Conservation (phyloP, 2,888 invertebrate species). For the Oligia strigilis region DNA sequence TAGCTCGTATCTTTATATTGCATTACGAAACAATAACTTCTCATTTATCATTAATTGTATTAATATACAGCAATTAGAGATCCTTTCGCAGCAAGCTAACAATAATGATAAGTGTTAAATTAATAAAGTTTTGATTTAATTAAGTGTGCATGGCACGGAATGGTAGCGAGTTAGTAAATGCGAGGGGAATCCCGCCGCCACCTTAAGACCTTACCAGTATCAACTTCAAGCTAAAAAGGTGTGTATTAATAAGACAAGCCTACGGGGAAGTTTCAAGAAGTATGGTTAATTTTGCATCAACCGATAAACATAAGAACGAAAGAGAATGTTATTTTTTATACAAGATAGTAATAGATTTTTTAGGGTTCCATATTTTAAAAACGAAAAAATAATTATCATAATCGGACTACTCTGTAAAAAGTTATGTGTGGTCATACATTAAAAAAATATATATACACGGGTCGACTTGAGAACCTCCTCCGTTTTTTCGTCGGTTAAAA, state of each 20-base stretch:
- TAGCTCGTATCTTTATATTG: neutral
- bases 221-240: constrained; percentile 29
- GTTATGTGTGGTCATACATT: too few relatives aligned
- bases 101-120: constrained; percentile 67
- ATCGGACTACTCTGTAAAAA: too few relatives aligned
- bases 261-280: neutral
- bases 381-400: too few relatives aligned
- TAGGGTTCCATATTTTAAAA: too few relatives aligned
- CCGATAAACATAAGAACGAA: neutral
- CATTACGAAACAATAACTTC: neutral
- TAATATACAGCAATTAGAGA: neutral
- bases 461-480: too few relatives aligned
- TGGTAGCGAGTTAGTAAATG: constrained; percentile 68
- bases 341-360: neutral
- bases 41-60: neutral
- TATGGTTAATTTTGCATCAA: neutral
- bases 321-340: too few relatives aligned
- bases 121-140: constrained; percentile 78
- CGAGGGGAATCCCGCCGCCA: constrained; percentile 73
- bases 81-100: constrained; percentile 4
- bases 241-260: constrained; percentile 45
- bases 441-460: too few relatives aligned
- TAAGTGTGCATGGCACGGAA: constrained; percentile 76
- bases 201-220: constrained; percentile 77
- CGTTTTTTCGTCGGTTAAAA: neutral